These are phyloP conservation scores for Synanthedon tipuliformis DNA, from an alignment of 2,888 invertebrate species.

Conservation along the genomic window DNA sequence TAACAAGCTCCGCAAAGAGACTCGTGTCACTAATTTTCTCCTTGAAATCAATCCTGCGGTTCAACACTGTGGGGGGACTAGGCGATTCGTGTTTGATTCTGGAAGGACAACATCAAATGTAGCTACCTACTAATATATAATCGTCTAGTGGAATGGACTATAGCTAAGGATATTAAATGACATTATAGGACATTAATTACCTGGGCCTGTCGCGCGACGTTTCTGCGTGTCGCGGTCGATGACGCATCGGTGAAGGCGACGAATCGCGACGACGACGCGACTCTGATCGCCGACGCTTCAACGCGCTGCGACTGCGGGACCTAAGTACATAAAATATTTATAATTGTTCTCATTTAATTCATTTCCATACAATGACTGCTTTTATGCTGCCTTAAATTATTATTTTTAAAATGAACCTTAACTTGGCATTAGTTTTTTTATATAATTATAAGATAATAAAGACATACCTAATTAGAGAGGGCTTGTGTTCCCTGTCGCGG, in stretches of 20 bases:
- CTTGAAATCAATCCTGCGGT: conserved; percentile 73
- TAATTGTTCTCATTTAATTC: too few species aligned
- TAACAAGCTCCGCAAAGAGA: conserved; percentile 89
- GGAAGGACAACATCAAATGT: neutral
- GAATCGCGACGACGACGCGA: conserved; percentile 63
- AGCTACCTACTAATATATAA: too few species aligned
- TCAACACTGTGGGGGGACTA: conserved; percentile 46
- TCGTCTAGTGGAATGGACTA: too few species aligned
- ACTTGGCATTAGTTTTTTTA: neutral
- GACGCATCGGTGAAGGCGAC: conserved; percentile 35
- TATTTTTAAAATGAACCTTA: too few species aligned
- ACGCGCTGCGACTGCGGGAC: conserved; percentile 72
- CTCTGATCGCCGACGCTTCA: conserved; percentile 70
- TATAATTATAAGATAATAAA: conserved; percentile 5
- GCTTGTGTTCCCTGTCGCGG: neutral
- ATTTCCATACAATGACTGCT: too few species aligned
- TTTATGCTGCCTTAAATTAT: too few species aligned
- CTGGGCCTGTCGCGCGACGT: conserved; percentile 8
- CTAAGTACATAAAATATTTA: conserved; percentile 23
- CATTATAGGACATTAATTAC: neutral
- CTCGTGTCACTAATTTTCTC: conserved; percentile 91
- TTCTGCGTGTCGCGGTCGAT: conserved; percentile 6
- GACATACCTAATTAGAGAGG: conserved; percentile 6
- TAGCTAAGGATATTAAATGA: neutral
- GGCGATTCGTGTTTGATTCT: conserved; percentile 23